These are phyloP conservation scores for Dioctria rufipes DNA, from an alignment of 2,888 invertebrate species.

Conservation along the genomic window DNA sequence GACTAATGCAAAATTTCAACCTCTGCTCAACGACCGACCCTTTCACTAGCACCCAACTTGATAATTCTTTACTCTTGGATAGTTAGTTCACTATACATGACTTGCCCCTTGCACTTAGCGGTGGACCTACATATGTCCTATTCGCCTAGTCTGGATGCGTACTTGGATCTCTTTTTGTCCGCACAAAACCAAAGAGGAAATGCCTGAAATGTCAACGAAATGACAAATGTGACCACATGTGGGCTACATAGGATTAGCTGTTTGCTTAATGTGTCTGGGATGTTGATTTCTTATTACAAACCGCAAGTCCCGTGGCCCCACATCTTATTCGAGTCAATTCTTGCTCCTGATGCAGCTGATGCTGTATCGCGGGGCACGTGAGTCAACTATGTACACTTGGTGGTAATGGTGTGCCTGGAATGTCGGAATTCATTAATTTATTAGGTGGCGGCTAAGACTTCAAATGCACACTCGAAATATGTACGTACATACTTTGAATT, in stretches of 20 bases:
- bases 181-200: constrained; percentile 31
- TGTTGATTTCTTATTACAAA: constrained; percentile 26
- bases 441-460: too few species aligned
- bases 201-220: constrained; percentile 33
- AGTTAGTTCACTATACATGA: neutral
- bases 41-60: neutral
- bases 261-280: constrained; percentile 40
- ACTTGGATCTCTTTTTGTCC: neutral
- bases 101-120: neutral
- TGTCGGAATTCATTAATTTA: constrained; percentile 42
- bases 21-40: neutral
- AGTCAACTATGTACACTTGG: constrained; percentile 13
- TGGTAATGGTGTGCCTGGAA: constrained; percentile 11
- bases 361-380: constrained; percentile 7
- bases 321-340: constrained; percentile 1
- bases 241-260: constrained; percentile 19
- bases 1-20: neutral
- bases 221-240: constrained; percentile 51
- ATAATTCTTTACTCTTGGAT: neutral
- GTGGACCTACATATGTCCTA: neutral
- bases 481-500: too few species aligned
- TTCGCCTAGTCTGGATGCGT: constrained; percentile 10
- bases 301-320: constrained; percentile 9
- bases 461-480: too few species aligned
- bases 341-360: neutral